phyloP scores from a whole-genome alignment of 2,797 vertebrate genomes.

The Ispidina lecontei region DNA sequence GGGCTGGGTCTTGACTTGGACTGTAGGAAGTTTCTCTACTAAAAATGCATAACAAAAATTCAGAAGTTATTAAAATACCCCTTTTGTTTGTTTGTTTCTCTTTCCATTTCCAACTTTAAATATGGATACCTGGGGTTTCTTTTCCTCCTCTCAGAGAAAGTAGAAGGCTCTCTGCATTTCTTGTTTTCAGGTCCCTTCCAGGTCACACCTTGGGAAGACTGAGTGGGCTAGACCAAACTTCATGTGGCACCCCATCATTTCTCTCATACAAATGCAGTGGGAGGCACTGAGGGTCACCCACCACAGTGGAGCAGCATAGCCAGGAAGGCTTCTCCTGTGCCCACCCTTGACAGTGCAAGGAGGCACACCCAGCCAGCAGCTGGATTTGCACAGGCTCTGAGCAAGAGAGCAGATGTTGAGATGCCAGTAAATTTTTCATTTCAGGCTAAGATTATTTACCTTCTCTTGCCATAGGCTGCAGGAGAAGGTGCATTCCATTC shows the following conservation, averaged over 20 bases:
- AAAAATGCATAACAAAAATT: not conserved
- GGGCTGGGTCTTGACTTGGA: not conserved
- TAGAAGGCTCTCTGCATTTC: not conserved
- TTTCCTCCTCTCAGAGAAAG: not conserved
- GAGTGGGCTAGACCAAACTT: not conserved
- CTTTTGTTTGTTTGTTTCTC: not conserved
- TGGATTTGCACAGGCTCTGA: not conserved
- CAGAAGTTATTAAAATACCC: not conserved
- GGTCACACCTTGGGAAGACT: not conserved
- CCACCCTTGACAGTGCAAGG: not conserved
- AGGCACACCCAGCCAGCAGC: not conserved
- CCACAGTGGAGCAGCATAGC: fast-evolving
- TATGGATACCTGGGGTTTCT: not conserved
- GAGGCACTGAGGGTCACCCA: fast-evolving
- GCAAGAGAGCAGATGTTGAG: not conserved
- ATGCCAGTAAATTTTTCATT: not conserved
- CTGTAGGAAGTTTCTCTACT: not conserved
- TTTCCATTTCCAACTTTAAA: not conserved
- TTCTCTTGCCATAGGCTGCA: not conserved
- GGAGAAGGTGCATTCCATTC: not conserved
- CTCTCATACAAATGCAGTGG: fast-evolving
- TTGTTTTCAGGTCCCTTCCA: not conserved
- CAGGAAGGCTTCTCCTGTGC: fast-evolving
- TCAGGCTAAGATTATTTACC: not conserved
- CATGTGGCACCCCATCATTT: not conserved